Evolutionary conservation across 1,140 invertebrate genomes (phyloP).

Genomic region (Cyclargus thomasi): DNA sequence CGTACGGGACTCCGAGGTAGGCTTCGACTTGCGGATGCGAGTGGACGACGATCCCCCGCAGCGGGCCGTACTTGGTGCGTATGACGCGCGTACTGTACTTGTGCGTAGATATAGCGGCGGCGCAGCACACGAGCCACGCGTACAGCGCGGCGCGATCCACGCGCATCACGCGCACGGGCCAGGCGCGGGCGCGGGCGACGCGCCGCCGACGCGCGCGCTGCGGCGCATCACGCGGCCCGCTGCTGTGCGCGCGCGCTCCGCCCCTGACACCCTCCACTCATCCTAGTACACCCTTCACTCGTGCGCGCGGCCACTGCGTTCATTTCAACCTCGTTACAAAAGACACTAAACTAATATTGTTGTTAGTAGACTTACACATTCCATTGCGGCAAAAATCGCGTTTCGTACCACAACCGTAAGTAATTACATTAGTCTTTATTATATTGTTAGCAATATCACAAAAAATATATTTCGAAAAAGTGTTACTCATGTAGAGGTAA

Average conservation of each 20-base stretch:
- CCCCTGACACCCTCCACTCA: constrained; percentile 42
- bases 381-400: too few relatives aligned
- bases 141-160: constrained; percentile 58
- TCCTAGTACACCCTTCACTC: constrained; percentile 45
- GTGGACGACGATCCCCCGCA: constrained; percentile 88
- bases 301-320: constrained; percentile 47
- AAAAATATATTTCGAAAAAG: too few relatives aligned
- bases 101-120: constrained; percentile 74
- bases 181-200: constrained; percentile 49
- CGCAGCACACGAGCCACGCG: constrained; percentile 72
- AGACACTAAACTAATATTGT: not conserved
- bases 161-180: constrained; percentile 60
- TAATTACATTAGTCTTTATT: too few relatives aligned
- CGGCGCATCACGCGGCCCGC: constrained; percentile 44
- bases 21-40: constrained; percentile 89
- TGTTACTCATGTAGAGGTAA: too few relatives aligned
- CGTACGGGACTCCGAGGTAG: constrained; percentile 97
- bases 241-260: constrained; percentile 36
- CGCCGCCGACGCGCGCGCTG: constrained; percentile 50
- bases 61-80: constrained; percentile 89
- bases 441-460: too few relatives aligned
- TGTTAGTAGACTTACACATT: not conserved
- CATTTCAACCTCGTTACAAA: not conserved
- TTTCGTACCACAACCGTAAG: too few relatives aligned
- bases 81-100: constrained; percentile 88